phyloP scores from a whole-genome alignment of 2,113 vertebrate species.

The Prunella fulvescens region DNA sequence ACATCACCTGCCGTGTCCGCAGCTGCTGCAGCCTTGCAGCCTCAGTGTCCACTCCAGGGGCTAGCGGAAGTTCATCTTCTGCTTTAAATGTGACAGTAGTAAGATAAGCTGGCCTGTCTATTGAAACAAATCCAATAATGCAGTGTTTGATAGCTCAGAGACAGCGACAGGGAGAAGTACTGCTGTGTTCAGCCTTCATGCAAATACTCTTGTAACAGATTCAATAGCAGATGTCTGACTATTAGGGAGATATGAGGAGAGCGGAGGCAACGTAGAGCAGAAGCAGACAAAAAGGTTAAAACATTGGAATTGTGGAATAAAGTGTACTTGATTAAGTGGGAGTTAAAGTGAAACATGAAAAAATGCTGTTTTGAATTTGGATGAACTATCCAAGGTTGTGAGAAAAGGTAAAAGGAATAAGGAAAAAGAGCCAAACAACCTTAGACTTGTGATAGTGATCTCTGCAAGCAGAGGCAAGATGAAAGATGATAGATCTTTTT shows the following conservation, averaged over 20 bases:
- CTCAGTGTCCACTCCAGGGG: not conserved
- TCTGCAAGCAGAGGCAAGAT: not conserved
- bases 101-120: not conserved
- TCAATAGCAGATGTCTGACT: not conserved
- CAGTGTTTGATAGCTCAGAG: not conserved
- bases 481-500: not conserved
- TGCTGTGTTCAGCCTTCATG: not conserved
- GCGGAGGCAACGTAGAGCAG: not conserved
- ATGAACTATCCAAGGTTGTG: not conserved
- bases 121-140: not conserved
- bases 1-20: fast-evolving
- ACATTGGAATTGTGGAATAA: not conserved
- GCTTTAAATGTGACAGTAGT: not conserved
- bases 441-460: not conserved
- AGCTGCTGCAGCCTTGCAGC: not conserved
- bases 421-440: not conserved
- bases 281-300: not conserved
- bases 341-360: not conserved
- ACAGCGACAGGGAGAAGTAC: not conserved
- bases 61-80: not conserved
- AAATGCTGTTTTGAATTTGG: not conserved
- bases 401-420: not conserved
- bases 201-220: not conserved
- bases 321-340: not conserved
- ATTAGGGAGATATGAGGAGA: not conserved